phyloP scores from a whole-genome alignment of 1,140 invertebrate species.

The Drosophila sechellia region DNA sequence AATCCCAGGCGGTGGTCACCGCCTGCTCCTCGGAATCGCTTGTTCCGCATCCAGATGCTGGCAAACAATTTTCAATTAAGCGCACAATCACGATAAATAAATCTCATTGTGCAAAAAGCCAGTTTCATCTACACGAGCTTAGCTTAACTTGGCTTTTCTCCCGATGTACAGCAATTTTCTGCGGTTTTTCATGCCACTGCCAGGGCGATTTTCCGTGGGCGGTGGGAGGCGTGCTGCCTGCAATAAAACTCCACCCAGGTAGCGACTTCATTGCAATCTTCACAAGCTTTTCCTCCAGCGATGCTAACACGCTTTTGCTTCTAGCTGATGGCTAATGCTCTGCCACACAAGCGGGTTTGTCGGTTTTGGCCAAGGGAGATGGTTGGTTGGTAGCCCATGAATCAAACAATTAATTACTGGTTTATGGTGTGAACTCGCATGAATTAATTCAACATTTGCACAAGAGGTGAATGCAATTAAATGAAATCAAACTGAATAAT shows the following conservation, averaged over 20 bases:
- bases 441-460: constrained; percentile 13
- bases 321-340: constrained; percentile 47
- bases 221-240: neutral
- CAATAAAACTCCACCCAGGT: constrained; percentile 54
- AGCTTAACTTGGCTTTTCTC: constrained; percentile 41
- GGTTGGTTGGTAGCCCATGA: constrained; percentile 11
- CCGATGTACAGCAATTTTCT: constrained; percentile 58
- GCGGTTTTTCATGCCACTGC: constrained; percentile 50
- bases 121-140: constrained; percentile 55
- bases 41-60: constrained; percentile 9
- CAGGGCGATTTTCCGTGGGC: constrained; percentile 7
- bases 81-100: constrained; percentile 80
- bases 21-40: neutral
- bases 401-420: constrained; percentile 39
- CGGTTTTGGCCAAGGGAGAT: neutral
- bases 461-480: constrained; percentile 16
- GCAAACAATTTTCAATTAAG: constrained; percentile 82
- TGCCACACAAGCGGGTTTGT: constrained; percentile 14
- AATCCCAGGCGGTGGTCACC: constrained; percentile 46
- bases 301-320: constrained; percentile 76
- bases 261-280: constrained; percentile 66
- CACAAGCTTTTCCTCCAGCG: constrained; percentile 44
- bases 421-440: constrained; percentile 32
- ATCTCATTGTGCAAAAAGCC: constrained; percentile 73
- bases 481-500: constrained; percentile 10